Conservation (phyloP, 64 coral and sea anemone genomes). For the Montipora efflorescens region DNA sequence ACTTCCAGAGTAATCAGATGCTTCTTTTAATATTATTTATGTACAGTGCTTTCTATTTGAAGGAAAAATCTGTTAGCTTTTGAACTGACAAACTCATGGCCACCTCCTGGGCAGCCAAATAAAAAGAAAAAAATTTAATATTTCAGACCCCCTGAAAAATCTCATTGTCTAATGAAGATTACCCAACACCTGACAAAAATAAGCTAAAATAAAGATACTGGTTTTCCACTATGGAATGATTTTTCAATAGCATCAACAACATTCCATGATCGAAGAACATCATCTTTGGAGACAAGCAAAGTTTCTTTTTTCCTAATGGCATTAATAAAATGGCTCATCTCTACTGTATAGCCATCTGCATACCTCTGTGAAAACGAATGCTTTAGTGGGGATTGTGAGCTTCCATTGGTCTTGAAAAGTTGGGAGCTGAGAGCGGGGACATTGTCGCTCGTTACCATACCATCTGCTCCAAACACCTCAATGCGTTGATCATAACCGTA, state of each 20-base stretch:
- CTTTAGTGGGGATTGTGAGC: neutral
- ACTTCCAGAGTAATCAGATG: no score
- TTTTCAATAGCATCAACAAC: slow-evolving; percentile 81
- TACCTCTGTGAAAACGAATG: slow-evolving; percentile 80
- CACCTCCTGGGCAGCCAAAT: no score
- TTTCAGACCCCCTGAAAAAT: neutral
- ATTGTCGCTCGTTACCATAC: slow-evolving; percentile 85
- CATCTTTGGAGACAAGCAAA: slow-evolving; percentile 52
- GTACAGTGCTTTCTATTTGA: no score
- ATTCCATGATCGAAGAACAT: slow-evolving; percentile 57
- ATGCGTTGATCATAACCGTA: slow-evolving; percentile 91
- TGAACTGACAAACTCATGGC: no score
- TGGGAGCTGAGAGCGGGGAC: slow-evolving; percentile 8
- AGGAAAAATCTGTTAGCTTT: no score
- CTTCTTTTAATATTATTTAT: no score
- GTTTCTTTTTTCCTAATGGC: slow-evolving; percentile 67
- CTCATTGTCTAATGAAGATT: no score
- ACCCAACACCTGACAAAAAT: neutral
- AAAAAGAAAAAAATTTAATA: neutral
- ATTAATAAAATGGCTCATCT: slow-evolving; percentile 87
- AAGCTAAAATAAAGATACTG: slow-evolving; percentile 24
- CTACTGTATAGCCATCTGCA: slow-evolving; percentile 56
- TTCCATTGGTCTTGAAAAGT: slow-evolving; percentile 42
- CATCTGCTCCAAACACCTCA: slow-evolving; percentile 90
- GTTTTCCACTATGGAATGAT: slow-evolving; percentile 66